Percentiles rank a stretch among this genome's conserved stretches.
phyloP scores from a whole-genome alignment of 2,797 vertebrate genomes.

The Pipistrellus pygmaeus region DNA sequence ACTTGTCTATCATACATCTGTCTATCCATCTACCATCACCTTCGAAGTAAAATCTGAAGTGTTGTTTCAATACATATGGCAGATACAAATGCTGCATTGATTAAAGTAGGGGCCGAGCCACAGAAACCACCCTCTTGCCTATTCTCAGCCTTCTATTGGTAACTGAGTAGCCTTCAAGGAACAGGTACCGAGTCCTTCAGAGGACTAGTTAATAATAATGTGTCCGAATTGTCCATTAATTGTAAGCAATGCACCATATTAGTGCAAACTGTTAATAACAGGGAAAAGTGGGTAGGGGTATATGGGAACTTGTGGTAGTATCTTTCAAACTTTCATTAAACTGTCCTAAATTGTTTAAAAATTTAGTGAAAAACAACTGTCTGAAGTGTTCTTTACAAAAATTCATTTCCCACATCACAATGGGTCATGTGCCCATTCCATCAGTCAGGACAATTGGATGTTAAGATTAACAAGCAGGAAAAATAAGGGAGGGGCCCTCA shows the following conservation, averaged over 20 bases:
- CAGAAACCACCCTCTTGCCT: too few species aligned
- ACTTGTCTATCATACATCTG: neutral
- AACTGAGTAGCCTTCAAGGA: too few species aligned
- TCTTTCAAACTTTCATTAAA: neutral
- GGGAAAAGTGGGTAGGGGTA: neutral
- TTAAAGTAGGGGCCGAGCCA: neutral
- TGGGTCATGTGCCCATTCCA: neutral
- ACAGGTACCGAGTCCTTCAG: too few species aligned
- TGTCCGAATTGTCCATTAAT: neutral
- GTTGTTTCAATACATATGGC: neutral
- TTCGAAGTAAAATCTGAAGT: neutral
- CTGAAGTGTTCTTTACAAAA: neutral
- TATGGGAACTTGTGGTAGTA: neutral
- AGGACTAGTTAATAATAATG: neutral
- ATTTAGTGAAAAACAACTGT: neutral
- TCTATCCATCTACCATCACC: neutral
- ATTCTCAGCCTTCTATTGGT: too few species aligned
- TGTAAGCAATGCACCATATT: neutral
- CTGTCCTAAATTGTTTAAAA: neutral
- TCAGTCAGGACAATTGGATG: neutral
- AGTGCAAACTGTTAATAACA: neutral
- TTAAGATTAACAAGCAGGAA: neutral
- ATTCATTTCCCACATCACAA: neutral
- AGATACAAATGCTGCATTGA: neutral
- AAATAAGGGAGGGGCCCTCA: neutral